phyloP scores from a whole-genome alignment of 2,888 invertebrate genomes.

The Eueremaeus valkanovi region DNA sequence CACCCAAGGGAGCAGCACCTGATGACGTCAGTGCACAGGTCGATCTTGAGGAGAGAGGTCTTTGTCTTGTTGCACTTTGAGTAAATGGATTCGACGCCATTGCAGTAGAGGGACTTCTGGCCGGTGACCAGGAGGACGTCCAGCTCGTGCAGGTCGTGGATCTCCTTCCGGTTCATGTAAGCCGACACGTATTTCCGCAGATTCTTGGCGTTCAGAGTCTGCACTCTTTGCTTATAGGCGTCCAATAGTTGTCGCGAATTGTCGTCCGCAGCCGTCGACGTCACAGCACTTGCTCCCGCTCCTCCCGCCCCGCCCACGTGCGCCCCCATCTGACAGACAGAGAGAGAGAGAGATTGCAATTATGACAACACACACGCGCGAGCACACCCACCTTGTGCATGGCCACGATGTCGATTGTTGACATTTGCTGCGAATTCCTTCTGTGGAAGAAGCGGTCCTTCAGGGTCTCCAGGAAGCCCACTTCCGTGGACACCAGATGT shows the following conservation, averaged over 20 bases:
- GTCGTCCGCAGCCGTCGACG: not conserved
- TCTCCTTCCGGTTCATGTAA: slow-evolving; percentile 68
- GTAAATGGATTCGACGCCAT: slow-evolving; percentile 50
- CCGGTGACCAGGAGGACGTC: slow-evolving; percentile 46
- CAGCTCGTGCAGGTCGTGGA: slow-evolving; percentile 39
- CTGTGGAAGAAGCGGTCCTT: slow-evolving; percentile 57
- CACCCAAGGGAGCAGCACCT: slow-evolving; percentile 54
- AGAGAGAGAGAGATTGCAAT: too few species aligned
- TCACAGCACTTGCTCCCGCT: not conserved
- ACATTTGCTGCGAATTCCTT: slow-evolving; percentile 36
- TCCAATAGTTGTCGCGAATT: slow-evolving; percentile 23
- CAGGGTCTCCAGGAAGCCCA: slow-evolving; percentile 78
- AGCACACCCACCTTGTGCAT: slow-evolving; percentile 32
- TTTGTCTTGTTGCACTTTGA: slow-evolving; percentile 55
- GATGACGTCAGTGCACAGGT: slow-evolving; percentile 57
- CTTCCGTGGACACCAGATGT: slow-evolving; percentile 80
- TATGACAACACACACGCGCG: too few species aligned
- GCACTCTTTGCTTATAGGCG: slow-evolving; percentile 44
- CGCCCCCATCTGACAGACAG: too few species aligned
- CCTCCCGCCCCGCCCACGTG: too few species aligned
- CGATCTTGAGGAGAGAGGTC: slow-evolving; percentile 57
- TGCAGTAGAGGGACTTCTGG: slow-evolving; percentile 43
- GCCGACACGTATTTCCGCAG: slow-evolving; percentile 75
- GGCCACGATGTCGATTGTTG: slow-evolving; percentile 32
- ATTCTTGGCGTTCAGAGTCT: slow-evolving; percentile 71